Base-by-base conservation (phyloP, 1,140 invertebrate genomes). In the Drosophila aff. region DNA sequence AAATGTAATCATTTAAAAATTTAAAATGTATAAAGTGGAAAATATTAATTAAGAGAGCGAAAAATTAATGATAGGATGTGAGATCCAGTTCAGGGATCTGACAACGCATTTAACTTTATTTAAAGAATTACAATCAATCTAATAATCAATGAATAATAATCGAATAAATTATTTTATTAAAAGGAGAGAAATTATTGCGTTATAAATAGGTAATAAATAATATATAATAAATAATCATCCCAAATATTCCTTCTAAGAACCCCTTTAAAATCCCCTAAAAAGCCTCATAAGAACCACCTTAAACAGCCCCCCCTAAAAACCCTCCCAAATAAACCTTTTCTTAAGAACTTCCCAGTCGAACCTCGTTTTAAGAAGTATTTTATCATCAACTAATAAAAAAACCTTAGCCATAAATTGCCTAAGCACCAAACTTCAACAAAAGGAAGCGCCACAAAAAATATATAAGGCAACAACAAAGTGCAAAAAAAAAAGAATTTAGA, bases 401-500 rank as follows among this genome's bases (percentile, higher is more conserved):
- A 78, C 50, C 65, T 53, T 10, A n/a, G 49, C 64, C 75, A 77
- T 78, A 78, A 78, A 78, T 78, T 78, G 64, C 75, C 31, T 26
- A 55, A 69, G 74, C 52, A 58, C 75, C 55, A 46, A 43, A 47
- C 55, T 73, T 61, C 44, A 79, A 79, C 80, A 84, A 79, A 81
- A 85, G 78, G 82, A 85, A 85, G 79, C 82, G 77, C 73, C 73
- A 81, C 16, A 47, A 62, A 61, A 64, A 60, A 31, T 10, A 65
- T 57, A 59, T 40, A 67, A 47, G 53, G 41, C 31, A 65, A 23
- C 40, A 64, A 72, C 38, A 63, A 62, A 52, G 57, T 73, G 47
- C 43, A 64, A 41, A 59, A 65, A 50, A 50, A 50, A 89, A 84
- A 87, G 81, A 87, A 87, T 87, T 89, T 89, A 52, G 84, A 87